Base-by-base conservation (phyloP, 2,797 vertebrate species). In the Coranthus polyacanthus region DNA sequence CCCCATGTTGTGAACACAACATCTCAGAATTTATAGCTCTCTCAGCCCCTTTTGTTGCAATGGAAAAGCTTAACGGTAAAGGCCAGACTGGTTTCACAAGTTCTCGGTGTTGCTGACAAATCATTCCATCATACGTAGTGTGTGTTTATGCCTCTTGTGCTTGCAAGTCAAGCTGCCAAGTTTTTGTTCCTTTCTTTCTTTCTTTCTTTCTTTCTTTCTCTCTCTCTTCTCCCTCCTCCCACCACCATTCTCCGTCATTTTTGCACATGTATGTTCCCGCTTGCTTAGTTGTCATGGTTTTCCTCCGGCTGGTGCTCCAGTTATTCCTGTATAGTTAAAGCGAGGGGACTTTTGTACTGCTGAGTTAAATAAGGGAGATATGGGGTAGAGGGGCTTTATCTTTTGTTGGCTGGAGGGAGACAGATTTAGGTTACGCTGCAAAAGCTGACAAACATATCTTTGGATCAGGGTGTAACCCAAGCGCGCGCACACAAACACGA, bases 371-470 rank as follows among this genome's bases (percentile, higher is more conserved):
- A 83, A 29, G 41, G 70, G 78, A 52, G 61, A 50, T 78, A 56
- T 38, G 75, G 72, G 72, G 42, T 7, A 69, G 56, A 50, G 24
- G 72, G 77, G 68, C 37, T 80, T 89, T 90, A 87, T 88, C 85
- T 87, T 71, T 68, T 75, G 63, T 63, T 49, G 45, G 60, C 69
- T 58, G 39, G 21, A 65, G 45, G 60, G 41, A 75, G 47, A 15
- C 7, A 54, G 77, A 79, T 78, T 80, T 78, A 54, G 73, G 83
- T 88, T 83, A 75, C 74, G 57, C 63, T 43, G 78, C 75, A 91
- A 84, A 75, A 85, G 78, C 86, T 87, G 84, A 89, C 75, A 67
- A 72, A 68, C 50, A 21, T 70, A 82, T 87, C 75, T 78, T 57
- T 26, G 56, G 58, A 84, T 91, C 75, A 80, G 88, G 80, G 86